A percentile compares a stretch with the other conserved stretches of the same genome.
Conservation (phyloP, 2,797 vertebrate genomes). For the Macropodus opercularis region DNA sequence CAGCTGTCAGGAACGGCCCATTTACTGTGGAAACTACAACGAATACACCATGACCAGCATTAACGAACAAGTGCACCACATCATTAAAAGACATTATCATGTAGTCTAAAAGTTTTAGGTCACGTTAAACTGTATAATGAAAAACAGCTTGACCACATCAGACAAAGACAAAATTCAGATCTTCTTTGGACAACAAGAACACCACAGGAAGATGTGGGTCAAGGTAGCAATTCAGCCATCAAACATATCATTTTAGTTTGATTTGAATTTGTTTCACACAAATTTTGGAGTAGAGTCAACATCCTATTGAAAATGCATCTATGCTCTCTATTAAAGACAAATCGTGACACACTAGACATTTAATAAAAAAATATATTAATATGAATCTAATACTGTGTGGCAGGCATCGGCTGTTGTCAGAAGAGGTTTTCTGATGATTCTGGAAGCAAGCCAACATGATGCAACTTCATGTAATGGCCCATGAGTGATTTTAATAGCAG, state of each 20-base stretch:
- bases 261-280: slow-evolving; percentile 11
- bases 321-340: slow-evolving; percentile 15
- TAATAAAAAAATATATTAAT: slow-evolving; percentile 13
- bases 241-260: slow-evolving; percentile 10
- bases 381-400: slow-evolving; percentile 29
- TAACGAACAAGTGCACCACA: background rate
- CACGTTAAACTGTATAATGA: background rate
- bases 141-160: background rate
- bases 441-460: slow-evolving; percentile 38
- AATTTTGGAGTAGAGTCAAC: background rate
- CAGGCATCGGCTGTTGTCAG: slow-evolving; percentile 15
- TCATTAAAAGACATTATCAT: background rate
- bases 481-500: slow-evolving; percentile 27
- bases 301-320: slow-evolving; percentile 25
- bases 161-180: background rate
- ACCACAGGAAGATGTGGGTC: background rate
- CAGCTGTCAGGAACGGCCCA: background rate
- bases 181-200: background rate
- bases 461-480: slow-evolving; percentile 43
- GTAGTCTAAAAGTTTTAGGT: background rate
- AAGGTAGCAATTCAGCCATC: slow-evolving; percentile 12
- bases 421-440: slow-evolving; percentile 22
- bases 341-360: slow-evolving; percentile 16
- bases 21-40: too few species aligned
- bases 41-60: background rate